Evolutionary conservation across 2,113 vertebrate genomes (phyloP).

Genomic region (Gopherus flavomarginatus): DNA sequence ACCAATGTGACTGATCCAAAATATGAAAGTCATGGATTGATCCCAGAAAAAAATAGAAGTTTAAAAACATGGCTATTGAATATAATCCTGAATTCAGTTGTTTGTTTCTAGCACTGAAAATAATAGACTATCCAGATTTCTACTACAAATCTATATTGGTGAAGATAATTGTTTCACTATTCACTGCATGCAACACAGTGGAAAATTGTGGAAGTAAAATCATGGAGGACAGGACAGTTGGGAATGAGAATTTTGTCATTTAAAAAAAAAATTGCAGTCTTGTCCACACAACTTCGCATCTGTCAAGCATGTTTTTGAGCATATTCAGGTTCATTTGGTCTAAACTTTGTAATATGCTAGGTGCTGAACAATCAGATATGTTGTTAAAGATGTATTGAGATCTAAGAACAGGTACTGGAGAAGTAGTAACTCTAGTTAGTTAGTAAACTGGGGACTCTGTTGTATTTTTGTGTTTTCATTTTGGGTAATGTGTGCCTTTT

Average conservation of each 20-base stretch:
- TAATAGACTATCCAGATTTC: background rate
- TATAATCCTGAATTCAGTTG: background rate
- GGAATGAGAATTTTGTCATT: conserved; percentile 18
- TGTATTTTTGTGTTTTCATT: background rate
- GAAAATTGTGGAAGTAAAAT: conserved; percentile 41
- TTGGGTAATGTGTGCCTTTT: background rate
- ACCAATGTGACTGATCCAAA: background rate
- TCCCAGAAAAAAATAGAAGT: background rate
- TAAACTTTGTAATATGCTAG: background rate
- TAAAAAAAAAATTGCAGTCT: background rate
- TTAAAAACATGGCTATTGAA: background rate
- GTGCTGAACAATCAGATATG: background rate
- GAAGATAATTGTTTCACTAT: background rate
- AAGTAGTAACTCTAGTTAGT: conserved; percentile 5
- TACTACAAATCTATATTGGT: background rate
- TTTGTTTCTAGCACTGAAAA: background rate
- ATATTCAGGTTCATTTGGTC: background rate
- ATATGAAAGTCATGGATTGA: background rate
- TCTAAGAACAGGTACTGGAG: background rate
- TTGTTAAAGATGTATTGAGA: background rate
- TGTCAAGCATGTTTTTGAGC: background rate
- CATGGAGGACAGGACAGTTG: background rate
- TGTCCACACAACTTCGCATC: background rate
- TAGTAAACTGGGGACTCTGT: background rate
- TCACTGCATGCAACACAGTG: conserved; percentile 10